Conservation (phyloP, 1,140 invertebrate species). For the Matsumurasca onukii region DNA sequence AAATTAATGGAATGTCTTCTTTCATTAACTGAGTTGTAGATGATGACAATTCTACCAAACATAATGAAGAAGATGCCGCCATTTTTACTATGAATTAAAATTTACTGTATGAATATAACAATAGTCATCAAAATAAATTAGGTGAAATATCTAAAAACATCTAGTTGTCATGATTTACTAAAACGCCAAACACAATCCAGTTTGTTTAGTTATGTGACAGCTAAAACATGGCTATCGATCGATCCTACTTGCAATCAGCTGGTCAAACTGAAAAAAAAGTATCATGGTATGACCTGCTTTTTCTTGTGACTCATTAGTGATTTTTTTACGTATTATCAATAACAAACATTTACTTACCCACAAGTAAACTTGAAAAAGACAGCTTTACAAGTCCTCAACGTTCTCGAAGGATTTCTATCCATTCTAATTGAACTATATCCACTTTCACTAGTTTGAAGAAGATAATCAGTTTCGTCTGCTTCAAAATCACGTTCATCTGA, state of each 20-base stretch:
- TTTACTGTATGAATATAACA: no score
- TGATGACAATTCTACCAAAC: conserved; percentile 45
- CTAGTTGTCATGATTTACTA: no score
- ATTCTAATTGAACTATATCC: conserved; percentile 14
- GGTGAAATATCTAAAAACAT: no score
- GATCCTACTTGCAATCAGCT: background rate
- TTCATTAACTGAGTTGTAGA: conserved; percentile 49
- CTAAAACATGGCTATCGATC: no score
- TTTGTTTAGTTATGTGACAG: no score
- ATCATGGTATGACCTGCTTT: conserved; percentile 2
- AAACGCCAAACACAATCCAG: no score
- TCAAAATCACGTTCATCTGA: conserved; percentile 47
- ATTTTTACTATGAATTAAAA: background rate
- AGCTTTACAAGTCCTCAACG: background rate
- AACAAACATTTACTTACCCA: conserved; percentile 7
- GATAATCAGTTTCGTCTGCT: conserved; percentile 52
- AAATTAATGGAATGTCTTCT: conserved; percentile 64
- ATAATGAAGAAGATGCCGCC: conserved; percentile 41
- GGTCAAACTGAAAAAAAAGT: conserved; percentile 2
- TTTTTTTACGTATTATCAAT: background rate
- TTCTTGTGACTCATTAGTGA: background rate
- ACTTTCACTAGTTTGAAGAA: conserved; percentile 44
- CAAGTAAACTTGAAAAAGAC: conserved; percentile 3
- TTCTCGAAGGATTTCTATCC: background rate
- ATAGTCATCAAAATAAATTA: no score